Conservation (phyloP, 1,140 invertebrate genomes). For the Pentalonia nigronervosa region DNA sequence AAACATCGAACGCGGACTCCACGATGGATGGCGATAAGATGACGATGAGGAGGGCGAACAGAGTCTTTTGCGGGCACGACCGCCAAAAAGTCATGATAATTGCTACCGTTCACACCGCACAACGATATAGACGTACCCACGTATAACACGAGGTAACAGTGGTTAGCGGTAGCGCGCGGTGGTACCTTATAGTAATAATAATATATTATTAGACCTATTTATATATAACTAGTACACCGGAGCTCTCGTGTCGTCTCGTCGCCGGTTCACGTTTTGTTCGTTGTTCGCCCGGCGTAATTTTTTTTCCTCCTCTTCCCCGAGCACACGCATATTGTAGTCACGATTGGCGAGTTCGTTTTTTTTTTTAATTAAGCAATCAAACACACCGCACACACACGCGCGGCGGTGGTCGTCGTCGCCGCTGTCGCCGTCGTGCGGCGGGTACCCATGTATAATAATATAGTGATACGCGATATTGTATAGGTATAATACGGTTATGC, state of each 20-base stretch:
- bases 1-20: neutral
- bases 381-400: neutral
- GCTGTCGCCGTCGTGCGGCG: conserved; percentile 14
- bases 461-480: neutral
- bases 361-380: conserved; percentile 50
- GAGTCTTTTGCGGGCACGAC: neutral
- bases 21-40: neutral
- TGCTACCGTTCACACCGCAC: conserved; percentile 39
- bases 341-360: conserved; percentile 14
- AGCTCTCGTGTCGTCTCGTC: neutral
- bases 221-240: no score
- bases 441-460: neutral
- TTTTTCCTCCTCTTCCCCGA: neutral
- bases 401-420: neutral
- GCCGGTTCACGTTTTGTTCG: neutral
- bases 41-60: neutral
- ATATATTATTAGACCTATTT: neutral
- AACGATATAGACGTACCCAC: neutral
- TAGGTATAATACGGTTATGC: no score
- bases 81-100: neutral
- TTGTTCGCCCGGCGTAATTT: neutral
- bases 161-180: no score
- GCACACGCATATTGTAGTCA: neutral
- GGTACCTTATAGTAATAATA: no score
- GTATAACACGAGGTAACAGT: neutral